Percentiles rank a stretch among this genome's conserved stretches.
Conservation (phyloP, 2,113 vertebrate genomes). For the Mustelus asterias region DNA sequence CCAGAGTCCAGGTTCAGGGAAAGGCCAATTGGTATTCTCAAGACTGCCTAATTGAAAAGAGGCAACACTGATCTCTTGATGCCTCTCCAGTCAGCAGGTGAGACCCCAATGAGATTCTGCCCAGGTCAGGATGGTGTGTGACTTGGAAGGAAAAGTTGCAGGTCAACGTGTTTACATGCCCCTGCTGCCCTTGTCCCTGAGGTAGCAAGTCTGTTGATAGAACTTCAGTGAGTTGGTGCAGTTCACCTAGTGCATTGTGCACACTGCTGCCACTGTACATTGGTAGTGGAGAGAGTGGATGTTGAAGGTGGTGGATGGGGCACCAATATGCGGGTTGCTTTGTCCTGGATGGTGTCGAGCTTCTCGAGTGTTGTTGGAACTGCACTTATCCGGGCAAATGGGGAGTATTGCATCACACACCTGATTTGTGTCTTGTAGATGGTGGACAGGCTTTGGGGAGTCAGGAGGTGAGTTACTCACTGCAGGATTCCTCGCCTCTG, state of each 20-base stretch:
- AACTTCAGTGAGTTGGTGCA: neutral
- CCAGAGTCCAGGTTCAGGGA: too few relatives aligned
- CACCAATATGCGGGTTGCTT: neutral
- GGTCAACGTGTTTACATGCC: too few relatives aligned
- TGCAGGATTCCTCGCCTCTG: neutral
- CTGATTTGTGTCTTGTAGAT: neutral
- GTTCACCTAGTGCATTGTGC: neutral
- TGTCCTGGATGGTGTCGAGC: neutral
- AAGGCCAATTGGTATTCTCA: too few relatives aligned
- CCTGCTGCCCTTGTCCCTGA: neutral
- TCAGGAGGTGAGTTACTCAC: neutral
- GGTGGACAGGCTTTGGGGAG: neutral
- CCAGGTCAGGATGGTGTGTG: too few relatives aligned
- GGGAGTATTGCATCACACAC: too few relatives aligned
- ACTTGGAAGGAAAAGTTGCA: too few relatives aligned
- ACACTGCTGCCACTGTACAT: neutral
- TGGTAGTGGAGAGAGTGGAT: neutral
- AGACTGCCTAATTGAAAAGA: too few relatives aligned
- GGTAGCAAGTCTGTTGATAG: neutral
- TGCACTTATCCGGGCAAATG: neutral
- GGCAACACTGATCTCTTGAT: too few relatives aligned
- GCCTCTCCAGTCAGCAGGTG: too few relatives aligned
- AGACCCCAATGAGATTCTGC: too few relatives aligned
- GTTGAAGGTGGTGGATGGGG: too few relatives aligned
- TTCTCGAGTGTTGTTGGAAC: neutral